These are phyloP conservation scores for Gasteruption jaculator DNA, from an alignment of 2,888 invertebrate species.

Conservation along the genomic window DNA sequence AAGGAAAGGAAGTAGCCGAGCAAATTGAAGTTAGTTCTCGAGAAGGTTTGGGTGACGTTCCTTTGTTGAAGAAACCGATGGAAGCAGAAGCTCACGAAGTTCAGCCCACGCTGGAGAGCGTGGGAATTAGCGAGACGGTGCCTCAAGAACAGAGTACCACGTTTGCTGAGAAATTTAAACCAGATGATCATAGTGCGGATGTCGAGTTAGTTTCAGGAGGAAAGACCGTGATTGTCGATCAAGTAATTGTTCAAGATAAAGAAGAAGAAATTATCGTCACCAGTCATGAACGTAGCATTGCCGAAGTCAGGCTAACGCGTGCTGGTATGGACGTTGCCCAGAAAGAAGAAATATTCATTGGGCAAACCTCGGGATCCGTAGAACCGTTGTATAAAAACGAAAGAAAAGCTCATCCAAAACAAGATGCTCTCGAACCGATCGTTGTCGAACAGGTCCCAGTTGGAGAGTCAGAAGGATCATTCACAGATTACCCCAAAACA, in stretches of 20 bases:
- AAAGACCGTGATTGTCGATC: constrained; percentile 41
- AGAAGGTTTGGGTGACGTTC: constrained; percentile 36
- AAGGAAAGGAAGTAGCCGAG: constrained; percentile 51
- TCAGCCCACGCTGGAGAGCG: constrained; percentile 51
- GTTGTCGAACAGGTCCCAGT: constrained; percentile 37
- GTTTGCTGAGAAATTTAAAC: constrained; percentile 33
- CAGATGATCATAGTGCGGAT: constrained; percentile 38
- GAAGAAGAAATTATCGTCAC: constrained; percentile 34
- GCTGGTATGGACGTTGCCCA: constrained; percentile 44
- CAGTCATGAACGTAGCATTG: constrained; percentile 28
- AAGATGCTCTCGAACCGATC: constrained; percentile 37
- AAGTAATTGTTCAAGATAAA: constrained; percentile 46
- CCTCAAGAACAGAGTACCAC: constrained; percentile 29
- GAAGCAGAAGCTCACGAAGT: constrained; percentile 51
- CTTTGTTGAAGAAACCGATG: constrained; percentile 34
- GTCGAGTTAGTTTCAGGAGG: constrained; percentile 40
- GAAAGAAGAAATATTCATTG: constrained; percentile 42
- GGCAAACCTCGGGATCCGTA: constrained; percentile 36
- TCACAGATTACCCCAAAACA: constrained; percentile 34
- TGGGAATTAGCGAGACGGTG: constrained; percentile 49
- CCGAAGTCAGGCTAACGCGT: constrained; percentile 29
- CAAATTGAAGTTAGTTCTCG: constrained; percentile 34
- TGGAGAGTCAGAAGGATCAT: constrained; percentile 35
- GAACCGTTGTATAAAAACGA: constrained; percentile 29
- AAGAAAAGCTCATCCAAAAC: constrained; percentile 34